Evolutionary conservation across 2,888 invertebrate species (phyloP).

Genomic region (Drosophila mulleri): DNA sequence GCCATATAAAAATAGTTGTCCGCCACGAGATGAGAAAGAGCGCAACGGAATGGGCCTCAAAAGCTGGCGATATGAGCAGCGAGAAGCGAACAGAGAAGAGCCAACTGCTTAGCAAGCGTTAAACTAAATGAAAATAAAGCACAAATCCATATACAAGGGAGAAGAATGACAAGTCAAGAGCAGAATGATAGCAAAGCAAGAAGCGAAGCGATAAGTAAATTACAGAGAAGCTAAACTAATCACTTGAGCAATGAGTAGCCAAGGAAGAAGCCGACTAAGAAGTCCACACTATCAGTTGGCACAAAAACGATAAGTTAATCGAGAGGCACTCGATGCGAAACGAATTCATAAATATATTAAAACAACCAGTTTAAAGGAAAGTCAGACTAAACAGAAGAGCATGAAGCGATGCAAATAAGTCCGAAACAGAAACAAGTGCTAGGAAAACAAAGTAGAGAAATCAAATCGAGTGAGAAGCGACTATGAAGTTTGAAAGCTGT

Average conservation of each 20-base stretch:
- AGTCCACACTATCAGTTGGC: background rate
- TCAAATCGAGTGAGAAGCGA: constrained; percentile 6
- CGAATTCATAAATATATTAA: background rate
- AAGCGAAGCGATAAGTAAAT: background rate
- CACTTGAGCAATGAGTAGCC: no score
- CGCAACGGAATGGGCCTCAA: constrained; percentile 9
- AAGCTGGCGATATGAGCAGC: constrained; percentile 6
- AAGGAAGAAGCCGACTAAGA: background rate
- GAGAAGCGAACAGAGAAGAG: background rate
- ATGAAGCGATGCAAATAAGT: background rate
- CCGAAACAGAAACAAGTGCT: background rate
- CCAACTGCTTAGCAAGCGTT: no score
- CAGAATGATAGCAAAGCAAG: background rate
- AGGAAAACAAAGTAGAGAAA: background rate
- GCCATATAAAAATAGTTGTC: constrained; percentile 22
- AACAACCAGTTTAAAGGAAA: background rate
- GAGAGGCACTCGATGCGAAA: background rate
- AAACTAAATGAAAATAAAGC: background rate
- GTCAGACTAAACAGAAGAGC: no score
- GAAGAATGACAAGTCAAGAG: background rate
- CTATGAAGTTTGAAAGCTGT: background rate
- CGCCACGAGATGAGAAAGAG: constrained; percentile 13
- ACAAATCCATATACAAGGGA: background rate
- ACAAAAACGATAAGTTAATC: background rate
- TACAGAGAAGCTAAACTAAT: no score